Evolutionary conservation across 2,888 invertebrate genomes (phyloP), one percentile per base, ranked within the genome.

Genomic region (Athrips mouffetella): DNA sequence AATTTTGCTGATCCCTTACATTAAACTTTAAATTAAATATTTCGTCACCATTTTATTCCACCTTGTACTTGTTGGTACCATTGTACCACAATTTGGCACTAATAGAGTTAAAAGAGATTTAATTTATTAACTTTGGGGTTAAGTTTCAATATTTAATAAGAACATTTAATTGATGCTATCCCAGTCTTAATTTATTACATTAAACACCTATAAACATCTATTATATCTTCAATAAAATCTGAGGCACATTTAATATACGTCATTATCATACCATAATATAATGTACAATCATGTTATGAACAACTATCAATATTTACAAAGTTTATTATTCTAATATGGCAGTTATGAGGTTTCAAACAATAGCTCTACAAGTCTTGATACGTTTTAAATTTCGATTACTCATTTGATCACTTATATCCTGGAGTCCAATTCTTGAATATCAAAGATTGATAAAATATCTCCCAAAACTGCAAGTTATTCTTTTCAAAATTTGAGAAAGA

Each of bases 191-290:
- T 68, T 69, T 67, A 58, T 66, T 63, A 63, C 15, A 25, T 56
- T 58, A 58, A 64, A 73, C 73, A 68, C 60, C 60, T 76, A 79
- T 79, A 82, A 81, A 82, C 76, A 75, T 81, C 72, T 79, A n/a
- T n/a, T n/a, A 73, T 70, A 71, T 65, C 58, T 72, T 73, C 77
- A 70, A 80, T 81, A 84, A 82, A 83, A 76, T 84, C 77, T 77
- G 82, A 86, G 86, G 86, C 86, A 87, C 87, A 80, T 85, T 80
- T 73, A 81, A 80, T 78, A 80, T 85, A 83, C 79, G 83, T 84
- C 30, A 83, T 76, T 46, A 55, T 49, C 40, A 40, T 18, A 44
- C 6, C n/a, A n/a, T 37, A 63, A 62, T 52, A 65, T 70, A 75
- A 66, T 76, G 58, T 73, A 62, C 54, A 60, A 55, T 37, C 49